Percentiles rank a stretch among this genome's conserved stretches.
Evolutionary conservation across 2,113 vertebrate genomes (phyloP).

Genomic region (rabbit (Oryctolagus cuniculus)): DNA sequence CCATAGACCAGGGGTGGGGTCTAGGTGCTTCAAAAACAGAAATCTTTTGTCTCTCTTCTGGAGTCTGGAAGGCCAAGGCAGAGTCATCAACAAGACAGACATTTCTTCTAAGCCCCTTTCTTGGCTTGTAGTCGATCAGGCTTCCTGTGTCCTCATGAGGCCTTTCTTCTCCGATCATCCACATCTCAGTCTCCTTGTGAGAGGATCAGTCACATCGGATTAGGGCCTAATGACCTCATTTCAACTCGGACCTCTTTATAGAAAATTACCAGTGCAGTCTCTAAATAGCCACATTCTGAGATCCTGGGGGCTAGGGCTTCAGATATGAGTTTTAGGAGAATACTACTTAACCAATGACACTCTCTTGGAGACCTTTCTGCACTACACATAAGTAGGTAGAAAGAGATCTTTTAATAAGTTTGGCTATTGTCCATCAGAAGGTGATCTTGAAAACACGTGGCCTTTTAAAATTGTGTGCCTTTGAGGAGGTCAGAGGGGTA

Average conservation of each 20-base stretch:
- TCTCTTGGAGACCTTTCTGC: not conserved
- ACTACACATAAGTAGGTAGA: not conserved
- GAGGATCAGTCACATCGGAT: not conserved
- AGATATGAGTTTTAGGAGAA: not conserved
- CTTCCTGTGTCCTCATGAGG: fast-evolving
- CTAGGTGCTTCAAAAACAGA: not conserved
- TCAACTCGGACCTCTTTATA: not conserved
- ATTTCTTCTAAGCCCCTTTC: not conserved
- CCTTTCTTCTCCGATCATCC: not conserved
- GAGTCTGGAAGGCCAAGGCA: not conserved
- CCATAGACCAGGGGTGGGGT: not conserved
- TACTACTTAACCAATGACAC: not conserved
- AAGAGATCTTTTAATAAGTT: not conserved
- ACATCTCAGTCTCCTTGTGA: not conserved
- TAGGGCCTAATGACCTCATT: not conserved
- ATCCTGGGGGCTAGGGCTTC: not conserved
- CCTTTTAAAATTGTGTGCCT: slow-evolving; percentile 25
- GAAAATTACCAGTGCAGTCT: not conserved
- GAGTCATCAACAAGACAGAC: too few relatives aligned
- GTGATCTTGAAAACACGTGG: not conserved
- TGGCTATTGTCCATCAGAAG: not conserved
- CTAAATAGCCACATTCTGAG: not conserved
- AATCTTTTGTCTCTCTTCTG: not conserved
- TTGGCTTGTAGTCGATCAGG: not conserved
- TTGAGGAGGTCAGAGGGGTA: slow-evolving; percentile 37